A percentile compares a stretch with the other conserved stretches of the same genome.
Conservation (phyloP, 2,888 invertebrate genomes). For the Calameuta idolon region DNA sequence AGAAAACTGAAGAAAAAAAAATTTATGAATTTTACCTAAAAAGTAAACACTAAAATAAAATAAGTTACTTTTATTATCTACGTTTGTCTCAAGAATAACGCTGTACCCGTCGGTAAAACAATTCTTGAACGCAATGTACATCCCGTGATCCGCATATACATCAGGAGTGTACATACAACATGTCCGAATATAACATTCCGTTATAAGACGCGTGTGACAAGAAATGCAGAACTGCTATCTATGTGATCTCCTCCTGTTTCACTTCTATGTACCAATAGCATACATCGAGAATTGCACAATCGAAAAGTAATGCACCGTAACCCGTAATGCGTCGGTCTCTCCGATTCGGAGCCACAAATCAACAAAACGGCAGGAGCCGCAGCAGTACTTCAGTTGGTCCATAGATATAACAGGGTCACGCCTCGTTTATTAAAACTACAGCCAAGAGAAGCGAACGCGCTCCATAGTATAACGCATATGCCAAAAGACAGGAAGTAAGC, state of each 20-base stretch:
- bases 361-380: background rate
- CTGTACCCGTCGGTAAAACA: too few species aligned
- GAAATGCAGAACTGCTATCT: background rate
- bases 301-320: background rate
- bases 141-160: too few species aligned
- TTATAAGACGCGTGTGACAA: background rate
- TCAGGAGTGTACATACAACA: too few species aligned
- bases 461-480: background rate
- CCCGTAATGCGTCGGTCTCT: background rate
- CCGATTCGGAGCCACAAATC: background rate
- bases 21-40: too few species aligned
- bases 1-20: too few species aligned
- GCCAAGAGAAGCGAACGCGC: background rate
- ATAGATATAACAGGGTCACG: background rate
- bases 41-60: too few species aligned
- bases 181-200: too few species aligned
- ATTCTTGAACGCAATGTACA: too few species aligned
- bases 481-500: background rate
- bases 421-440: background rate
- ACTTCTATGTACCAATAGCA: background rate
- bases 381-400: background rate
- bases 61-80: too few species aligned
- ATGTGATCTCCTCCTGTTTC: background rate
- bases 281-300: background rate
- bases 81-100: too few species aligned